phyloP scores from a whole-genome alignment of 1,140 invertebrate genomes.

The Diplogasteroides magnus region DNA sequence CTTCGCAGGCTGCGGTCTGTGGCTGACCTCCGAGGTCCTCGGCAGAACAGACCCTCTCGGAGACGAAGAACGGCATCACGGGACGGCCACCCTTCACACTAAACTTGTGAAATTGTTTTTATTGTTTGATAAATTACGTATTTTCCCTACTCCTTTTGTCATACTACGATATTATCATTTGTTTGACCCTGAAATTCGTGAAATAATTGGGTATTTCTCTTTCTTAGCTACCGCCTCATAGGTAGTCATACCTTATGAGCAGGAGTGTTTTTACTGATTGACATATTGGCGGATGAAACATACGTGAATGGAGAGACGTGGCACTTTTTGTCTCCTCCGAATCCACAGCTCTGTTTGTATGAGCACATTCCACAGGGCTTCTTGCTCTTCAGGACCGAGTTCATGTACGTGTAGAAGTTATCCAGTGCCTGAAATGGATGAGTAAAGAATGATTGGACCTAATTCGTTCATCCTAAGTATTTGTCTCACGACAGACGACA shows the following conservation, averaged over 20 bases:
- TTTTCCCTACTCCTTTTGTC: too few relatives aligned
- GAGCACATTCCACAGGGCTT: conserved; percentile 49
- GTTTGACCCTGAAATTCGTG: too few relatives aligned
- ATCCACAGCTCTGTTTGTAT: conserved; percentile 52
- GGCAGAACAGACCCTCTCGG: conserved; percentile 47
- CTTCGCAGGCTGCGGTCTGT: conserved; percentile 44
- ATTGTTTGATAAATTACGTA: not conserved
- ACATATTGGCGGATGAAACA: conserved; percentile 3
- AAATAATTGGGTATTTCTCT: too few relatives aligned
- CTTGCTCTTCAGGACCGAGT: conserved; percentile 33
- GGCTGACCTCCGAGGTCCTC: conserved; percentile 41
- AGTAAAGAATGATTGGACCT: not conserved
- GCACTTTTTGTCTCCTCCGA: conserved; percentile 44
- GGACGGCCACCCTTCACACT: conserved; percentile 48
- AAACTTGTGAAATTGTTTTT: conserved; percentile 19
- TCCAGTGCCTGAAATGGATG: conserved; percentile 33
- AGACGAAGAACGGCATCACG: conserved; percentile 50
- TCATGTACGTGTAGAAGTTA: conserved; percentile 48
- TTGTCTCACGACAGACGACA: too few relatives aligned
- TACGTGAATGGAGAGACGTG: conserved; percentile 48
- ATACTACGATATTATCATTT: too few relatives aligned
- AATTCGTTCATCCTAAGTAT: too few relatives aligned
- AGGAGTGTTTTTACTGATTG: too few relatives aligned
- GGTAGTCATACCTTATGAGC: too few relatives aligned
- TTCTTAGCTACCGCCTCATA: too few relatives aligned